Percentiles rank a stretch among this genome's conserved stretches.
Evolutionary conservation across 2,113 vertebrate genomes (phyloP).

Genomic region (Apeltes quadracus): DNA sequence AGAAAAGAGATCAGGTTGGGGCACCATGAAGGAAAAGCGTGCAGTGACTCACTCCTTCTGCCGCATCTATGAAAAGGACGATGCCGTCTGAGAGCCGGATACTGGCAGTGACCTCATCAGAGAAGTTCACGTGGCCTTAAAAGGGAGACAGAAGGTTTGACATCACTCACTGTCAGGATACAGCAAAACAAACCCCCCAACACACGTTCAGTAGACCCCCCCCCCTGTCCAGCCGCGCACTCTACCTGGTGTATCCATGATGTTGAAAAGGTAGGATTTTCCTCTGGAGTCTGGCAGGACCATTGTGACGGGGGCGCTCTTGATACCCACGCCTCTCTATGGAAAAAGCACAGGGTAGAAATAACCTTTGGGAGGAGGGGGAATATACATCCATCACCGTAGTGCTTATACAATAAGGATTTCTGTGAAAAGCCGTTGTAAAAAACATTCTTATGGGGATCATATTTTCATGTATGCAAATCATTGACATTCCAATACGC

Average conservation of each 20-base stretch:
- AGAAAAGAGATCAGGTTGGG: rapidly evolving
- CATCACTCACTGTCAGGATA: neutral
- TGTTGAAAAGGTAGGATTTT: conserved; percentile 98
- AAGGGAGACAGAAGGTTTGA: conserved; percentile 14
- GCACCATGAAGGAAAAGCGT: neutral
- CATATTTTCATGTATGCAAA: neutral
- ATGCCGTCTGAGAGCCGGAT: conserved; percentile 95
- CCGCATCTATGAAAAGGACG: conserved; percentile 97
- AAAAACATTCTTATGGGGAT: neutral
- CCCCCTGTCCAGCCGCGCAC: neutral
- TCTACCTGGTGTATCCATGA: conserved; percentile 98
- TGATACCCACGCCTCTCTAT: conserved; percentile 97
- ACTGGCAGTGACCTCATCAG: conserved; percentile 95
- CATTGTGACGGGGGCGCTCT: conserved; percentile 96
- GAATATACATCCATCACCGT: neutral
- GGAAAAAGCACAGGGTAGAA: neutral
- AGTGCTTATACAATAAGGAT: neutral
- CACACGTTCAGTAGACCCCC: neutral
- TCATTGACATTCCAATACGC: neutral
- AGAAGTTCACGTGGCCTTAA: conserved; percentile 97
- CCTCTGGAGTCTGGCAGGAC: conserved; percentile 96
- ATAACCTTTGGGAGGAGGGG: neutral
- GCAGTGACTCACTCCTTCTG: conserved; percentile 89
- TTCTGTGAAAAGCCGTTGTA: neutral
- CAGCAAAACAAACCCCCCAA: neutral